Evolutionary conservation across 2,888 invertebrate species (phyloP).

Genomic region (Dinocampus coccinellae): DNA sequence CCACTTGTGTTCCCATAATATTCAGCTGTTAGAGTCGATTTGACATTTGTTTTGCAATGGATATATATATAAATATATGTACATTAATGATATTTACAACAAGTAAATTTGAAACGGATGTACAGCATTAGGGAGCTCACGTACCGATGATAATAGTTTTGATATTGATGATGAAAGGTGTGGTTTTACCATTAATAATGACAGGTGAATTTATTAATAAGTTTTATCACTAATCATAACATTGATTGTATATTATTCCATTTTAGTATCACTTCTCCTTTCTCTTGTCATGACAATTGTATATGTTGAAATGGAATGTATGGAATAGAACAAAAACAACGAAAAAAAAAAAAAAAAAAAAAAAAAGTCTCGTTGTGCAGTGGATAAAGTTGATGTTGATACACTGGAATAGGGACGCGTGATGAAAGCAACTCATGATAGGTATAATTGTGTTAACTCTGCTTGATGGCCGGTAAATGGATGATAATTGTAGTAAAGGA

Average conservation of each 20-base stretch:
- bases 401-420: conserved; percentile 35
- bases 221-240: conserved; percentile 60
- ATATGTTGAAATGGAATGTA: too few species aligned
- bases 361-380: too few species aligned
- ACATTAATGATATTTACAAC: neutral
- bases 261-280: too few species aligned
- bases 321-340: too few species aligned
- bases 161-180: conserved; percentile 50
- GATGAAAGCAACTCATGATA: conserved; percentile 64
- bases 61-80: neutral
- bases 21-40: conserved; percentile 10
- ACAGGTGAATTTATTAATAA: conserved; percentile 66
- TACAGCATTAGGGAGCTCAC: conserved; percentile 56
- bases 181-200: conserved; percentile 62
- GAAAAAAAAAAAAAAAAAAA: too few species aligned
- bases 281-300: too few species aligned
- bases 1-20: conserved; percentile 23
- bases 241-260: too few species aligned
- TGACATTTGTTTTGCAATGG: conserved; percentile 27
- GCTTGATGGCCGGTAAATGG: conserved; percentile 67
- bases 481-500: conserved; percentile 61
- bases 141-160: conserved; percentile 59
- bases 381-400: conserved; percentile 3
- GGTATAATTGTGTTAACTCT: conserved; percentile 65
- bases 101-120: conserved; percentile 50